Base-by-base conservation (phyloP, 2,797 vertebrate genomes). In the Esox lucius region DNA sequence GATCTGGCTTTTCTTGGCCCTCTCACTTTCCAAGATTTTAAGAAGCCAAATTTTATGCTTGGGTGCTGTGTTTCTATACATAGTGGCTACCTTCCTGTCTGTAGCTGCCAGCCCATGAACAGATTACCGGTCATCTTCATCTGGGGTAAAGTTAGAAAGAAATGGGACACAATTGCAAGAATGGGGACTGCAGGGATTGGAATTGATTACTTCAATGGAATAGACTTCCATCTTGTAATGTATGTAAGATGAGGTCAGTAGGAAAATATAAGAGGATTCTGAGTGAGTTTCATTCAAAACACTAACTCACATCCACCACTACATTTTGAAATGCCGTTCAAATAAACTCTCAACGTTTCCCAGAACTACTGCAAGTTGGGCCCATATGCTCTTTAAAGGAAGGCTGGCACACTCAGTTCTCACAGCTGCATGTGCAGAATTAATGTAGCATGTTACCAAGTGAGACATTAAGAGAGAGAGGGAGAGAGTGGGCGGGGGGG, bases 381-480 rank as follows among this genome's bases (percentile, higher is more conserved):
- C 1, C 6, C 49, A n/a, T 53, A 19, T n/a, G 49, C 53, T 19
- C 17, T 19, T 31, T 31, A 31, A 31, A 31, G 28, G 28, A 31
- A 31, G 28, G 28, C 28, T 31, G 28, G 28, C 28, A 31, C 28
- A 31, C 28, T 31, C 28, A 1, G 28, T 49, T 16, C 49, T 53
- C 49, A 53, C 49, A 7, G 49, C 49, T 19, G 49, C 49, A n/a
- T 2, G 49, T 17, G 5, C 8, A n/a, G 49, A 16, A n/a, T 53
- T 53, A 53, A 19, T 19, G 7, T 17, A 53, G 39, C 19, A 35
- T 4, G 19, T 17, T 22, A 39, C 28, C 28, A 31, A 31, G 17
- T 53, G 16, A 72, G 75, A 49, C 31, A 15, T 81, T 53, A 72
- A 65, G 24, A 70, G 76, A 81, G 70, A 78, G 28, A 16, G 26